Base-by-base conservation (phyloP, 2,797 vertebrate genomes). In the Pterois miles region DNA sequence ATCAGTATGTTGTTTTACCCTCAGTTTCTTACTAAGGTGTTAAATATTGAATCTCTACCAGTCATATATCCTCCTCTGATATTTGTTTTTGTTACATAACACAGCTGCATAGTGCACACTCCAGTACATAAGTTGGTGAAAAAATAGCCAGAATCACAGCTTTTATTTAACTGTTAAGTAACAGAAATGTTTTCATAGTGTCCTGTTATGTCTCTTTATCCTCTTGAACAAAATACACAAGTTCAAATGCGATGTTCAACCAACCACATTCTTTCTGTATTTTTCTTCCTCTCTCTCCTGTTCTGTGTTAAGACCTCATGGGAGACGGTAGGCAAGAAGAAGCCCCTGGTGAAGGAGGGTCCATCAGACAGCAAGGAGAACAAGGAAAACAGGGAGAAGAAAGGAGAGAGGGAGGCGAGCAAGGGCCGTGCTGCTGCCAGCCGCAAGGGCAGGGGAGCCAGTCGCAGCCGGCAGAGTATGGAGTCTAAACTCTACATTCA, bases 281-380 rank as follows among this genome's bases (percentile, higher is more conserved):
- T 64, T 2, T 53, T 65, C 50, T 4, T 31, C 38, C 3, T 52
- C 8, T 63, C 11, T 59, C 1, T 34, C 29, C 18, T 71, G 56
- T 56, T 53, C 48, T 69, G n/a, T 71, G 18, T 84, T 76, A 82
- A 99, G 98, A 97, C 97, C 80, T 98, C 97, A 4, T 99, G 98
- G 98, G 98, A 99, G 90, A 99, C 97, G 0, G 98, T 99, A 62
- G 97, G 97, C 31, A 99, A 97, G 94, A 99, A 98, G 95, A 98
- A 98, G 89, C 97, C 92, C 74, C 91, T 97, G 86, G 96, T 95
- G 84, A 99, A 98, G 83, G 97, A 98, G 54, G 92, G 91, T 75
- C 94, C 91, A 10, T 90, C 92, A 18, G 95, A 96, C 86, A 94
- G 93, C 88, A 95, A 95, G 82, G 97, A 98, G 94, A 99, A 97